Percentiles rank a stretch among this genome's conserved stretches.
phyloP scores from a whole-genome alignment of 2,888 invertebrate genomes.

The Lamellibrachia satsuma region DNA sequence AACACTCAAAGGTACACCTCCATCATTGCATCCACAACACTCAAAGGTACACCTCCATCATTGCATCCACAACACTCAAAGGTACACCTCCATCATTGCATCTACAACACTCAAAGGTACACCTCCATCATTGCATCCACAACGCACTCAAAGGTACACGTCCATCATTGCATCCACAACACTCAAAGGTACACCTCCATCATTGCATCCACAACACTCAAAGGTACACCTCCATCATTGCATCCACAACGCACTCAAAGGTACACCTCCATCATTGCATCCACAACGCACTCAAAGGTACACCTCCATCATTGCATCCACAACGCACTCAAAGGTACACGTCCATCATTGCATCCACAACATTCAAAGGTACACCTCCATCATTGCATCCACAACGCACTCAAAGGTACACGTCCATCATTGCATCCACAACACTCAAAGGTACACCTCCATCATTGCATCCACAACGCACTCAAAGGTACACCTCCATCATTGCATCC shows the following conservation, averaged over 20 bases:
- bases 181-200: background rate
- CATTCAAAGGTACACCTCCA: background rate
- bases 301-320: no score
- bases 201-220: no score
- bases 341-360: background rate
- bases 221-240: no score
- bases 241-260: no score
- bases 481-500: background rate
- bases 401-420: background rate
- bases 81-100: background rate
- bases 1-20: background rate
- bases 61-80: background rate
- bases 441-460: background rate
- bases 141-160: background rate
- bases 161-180: background rate
- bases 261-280: no score
- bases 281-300: no score
- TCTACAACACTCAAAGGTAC: background rate
- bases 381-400: background rate
- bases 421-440: no score
- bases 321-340: slow-evolving; percentile 76
- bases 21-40: background rate
- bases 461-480: no score
- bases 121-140: background rate
- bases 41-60: background rate